A percentile compares a stretch with the other conserved stretches of the same genome.
Evolutionary conservation across 2,797 vertebrate species (phyloP).

Genomic region (Saxicola maurus): DNA sequence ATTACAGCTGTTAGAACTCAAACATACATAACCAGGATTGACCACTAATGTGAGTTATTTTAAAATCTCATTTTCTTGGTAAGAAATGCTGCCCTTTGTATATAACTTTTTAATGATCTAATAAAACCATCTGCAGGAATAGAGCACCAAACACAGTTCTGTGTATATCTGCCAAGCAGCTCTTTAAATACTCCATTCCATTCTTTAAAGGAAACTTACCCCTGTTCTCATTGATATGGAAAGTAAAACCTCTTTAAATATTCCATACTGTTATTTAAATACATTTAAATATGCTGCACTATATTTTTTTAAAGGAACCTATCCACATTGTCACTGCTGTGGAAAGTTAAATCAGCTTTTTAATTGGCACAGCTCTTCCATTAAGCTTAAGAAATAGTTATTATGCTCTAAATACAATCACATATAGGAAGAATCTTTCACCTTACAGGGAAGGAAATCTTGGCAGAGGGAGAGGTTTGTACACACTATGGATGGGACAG

Average conservation of each 20-base stretch:
- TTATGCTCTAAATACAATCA: neutral
- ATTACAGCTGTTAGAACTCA: conserved; percentile 47
- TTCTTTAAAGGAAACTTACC: neutral
- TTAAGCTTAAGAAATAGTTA: neutral
- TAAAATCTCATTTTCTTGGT: conserved; percentile 49
- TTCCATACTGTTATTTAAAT: neutral
- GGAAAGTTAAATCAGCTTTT: neutral
- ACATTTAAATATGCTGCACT: neutral
- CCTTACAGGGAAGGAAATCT: neutral
- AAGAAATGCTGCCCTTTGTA: conserved; percentile 13
- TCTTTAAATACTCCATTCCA: neutral
- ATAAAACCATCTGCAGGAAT: conserved; percentile 9
- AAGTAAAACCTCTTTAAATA: neutral
- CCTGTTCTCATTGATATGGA: neutral
- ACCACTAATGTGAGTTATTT: conserved; percentile 42
- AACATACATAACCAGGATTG: conserved; percentile 26
- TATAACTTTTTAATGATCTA: neutral
- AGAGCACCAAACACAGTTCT: neutral
- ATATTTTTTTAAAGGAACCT: neutral
- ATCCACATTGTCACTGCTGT: neutral
- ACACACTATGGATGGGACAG: accelerated
- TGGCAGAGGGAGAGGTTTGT: neutral
- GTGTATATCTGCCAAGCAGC: neutral
- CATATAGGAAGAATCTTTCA: neutral
- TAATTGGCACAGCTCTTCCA: neutral